phyloP scores from a whole-genome alignment of 2,888 invertebrate species.

The Pachycephus smyrnensis region DNA sequence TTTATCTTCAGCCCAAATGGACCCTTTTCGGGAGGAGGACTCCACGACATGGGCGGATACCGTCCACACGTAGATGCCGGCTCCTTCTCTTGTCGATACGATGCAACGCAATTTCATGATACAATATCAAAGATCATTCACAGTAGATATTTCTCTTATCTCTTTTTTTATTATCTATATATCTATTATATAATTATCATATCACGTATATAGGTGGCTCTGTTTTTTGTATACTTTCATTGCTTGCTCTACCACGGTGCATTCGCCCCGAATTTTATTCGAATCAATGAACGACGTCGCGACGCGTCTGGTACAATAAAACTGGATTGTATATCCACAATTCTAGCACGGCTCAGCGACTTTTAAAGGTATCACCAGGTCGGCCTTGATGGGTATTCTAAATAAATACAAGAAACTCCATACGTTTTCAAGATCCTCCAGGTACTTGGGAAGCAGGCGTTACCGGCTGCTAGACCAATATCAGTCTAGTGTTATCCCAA shows the following conservation, averaged over 20 bases:
- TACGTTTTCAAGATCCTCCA: not conserved
- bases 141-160: not conserved
- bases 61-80: conserved; percentile 32
- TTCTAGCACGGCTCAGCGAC: not conserved
- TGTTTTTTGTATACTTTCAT: not conserved
- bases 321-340: not conserved
- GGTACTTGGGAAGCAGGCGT: not conserved
- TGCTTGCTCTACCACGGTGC: not conserved
- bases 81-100: conserved; percentile 30
- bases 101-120: conserved; percentile 23
- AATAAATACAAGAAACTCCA: not conserved
- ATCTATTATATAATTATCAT: conserved; percentile 1
- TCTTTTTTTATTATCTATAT: not conserved
- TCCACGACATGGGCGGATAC: conserved; percentile 13
- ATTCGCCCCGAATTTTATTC: not conserved
- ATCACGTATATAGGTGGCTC: not conserved
- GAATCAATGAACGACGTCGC: not conserved
- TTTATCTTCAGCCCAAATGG: not conserved
- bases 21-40: not conserved
- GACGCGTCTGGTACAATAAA: not conserved
- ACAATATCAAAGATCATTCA: conserved; percentile 11
- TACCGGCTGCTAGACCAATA: not conserved
- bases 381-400: not conserved
- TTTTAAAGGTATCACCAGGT: not conserved
- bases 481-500: not conserved